Percentiles rank a stretch among this genome's conserved stretches.
Evolutionary conservation across 2,888 invertebrate genomes (phyloP).

Genomic region (Acanthopleura granulata): DNA sequence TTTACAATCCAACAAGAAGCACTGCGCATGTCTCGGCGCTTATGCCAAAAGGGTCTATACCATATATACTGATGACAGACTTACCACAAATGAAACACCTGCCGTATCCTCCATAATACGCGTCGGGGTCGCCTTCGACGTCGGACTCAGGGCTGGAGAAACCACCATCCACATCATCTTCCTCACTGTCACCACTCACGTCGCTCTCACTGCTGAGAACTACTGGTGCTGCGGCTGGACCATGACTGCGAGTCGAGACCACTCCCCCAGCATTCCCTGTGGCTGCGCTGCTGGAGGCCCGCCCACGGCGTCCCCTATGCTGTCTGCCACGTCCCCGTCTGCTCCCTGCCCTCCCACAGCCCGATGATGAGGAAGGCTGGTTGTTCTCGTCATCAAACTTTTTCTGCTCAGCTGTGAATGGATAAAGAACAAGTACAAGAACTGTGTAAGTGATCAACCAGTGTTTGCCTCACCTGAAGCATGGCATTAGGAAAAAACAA

Average conservation of each 20-base stretch:
- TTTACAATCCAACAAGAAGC: too few relatives aligned
- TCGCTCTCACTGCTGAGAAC: conserved; percentile 26
- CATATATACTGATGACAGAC: too few relatives aligned
- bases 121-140: conserved; percentile 55
- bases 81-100: conserved; percentile 74
- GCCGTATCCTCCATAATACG: conserved; percentile 77
- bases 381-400: conserved; percentile 30
- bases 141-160: conserved; percentile 13
- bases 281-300: background rate
- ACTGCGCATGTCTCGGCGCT: too few relatives aligned
- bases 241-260: background rate
- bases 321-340: conserved; percentile 25
- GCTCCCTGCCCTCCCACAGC: background rate
- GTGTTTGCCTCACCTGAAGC: too few relatives aligned
- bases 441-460: too few relatives aligned
- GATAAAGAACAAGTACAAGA: background rate
- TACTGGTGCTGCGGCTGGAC: conserved; percentile 19
- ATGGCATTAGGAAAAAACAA: too few relatives aligned
- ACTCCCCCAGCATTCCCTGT: background rate
- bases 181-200: conserved; percentile 22
- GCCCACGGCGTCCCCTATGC: conserved; percentile 10
- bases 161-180: conserved; percentile 24
- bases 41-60: too few relatives aligned
- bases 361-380: background rate
- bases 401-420: conserved; percentile 15